Evolutionary conservation across 2,113 vertebrate genomes (phyloP), one percentile per base, ranked within the genome.

Genomic region (Sebastes fasciatus): DNA sequence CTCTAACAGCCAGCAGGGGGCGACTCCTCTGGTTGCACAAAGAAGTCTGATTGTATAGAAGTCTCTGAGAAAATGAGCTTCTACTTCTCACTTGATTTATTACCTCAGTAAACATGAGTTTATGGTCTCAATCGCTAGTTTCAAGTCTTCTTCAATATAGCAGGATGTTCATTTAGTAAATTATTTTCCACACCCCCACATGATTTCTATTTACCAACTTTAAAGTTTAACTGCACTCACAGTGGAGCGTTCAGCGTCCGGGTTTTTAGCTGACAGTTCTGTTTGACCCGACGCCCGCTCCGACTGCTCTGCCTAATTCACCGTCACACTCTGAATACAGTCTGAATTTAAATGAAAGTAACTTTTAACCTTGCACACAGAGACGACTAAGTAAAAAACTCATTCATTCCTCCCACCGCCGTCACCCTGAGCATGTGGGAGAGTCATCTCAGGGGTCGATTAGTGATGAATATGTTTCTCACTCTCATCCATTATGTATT

Each of bases 401-500:
- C 62, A 8, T 73, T 79, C 58, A 70, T 54, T 77, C 79, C 76
- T 86, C 84, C 74, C 66, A 62, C 63, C 5, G 6, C 60, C 17
- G n/a, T 76, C 80, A 73, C 68, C 61, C 48, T 0, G 58, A 79
- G 69, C 77, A 74, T 45, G 66, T 76, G 84, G 66, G 62, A 58
- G 66, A 64, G 13, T 77, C 69, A 42, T 80, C 54, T 54, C 69
- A n/a, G 42, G 62, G 83, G 68, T 79, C 60, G 61, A 75, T 79
- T 69, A 77, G 54, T 4, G 86, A 72, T 86, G 80, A 85, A 83
- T 72, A 48, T 42, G 45, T 68, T 66, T 82, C 75, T 57, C 58
- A 5, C 60, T 65, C 67, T 87, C 80, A 83, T 91, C 45, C 70
- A 83, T 91, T 65, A 91, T 80, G 82, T 2, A 89, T 79, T 11